Percentiles rank a stretch among this genome's conserved stretches.
These are phyloP conservation scores for Thalassarche chlororhynchos DNA, from an alignment of 2,113 vertebrate species.

Conservation along the genomic window DNA sequence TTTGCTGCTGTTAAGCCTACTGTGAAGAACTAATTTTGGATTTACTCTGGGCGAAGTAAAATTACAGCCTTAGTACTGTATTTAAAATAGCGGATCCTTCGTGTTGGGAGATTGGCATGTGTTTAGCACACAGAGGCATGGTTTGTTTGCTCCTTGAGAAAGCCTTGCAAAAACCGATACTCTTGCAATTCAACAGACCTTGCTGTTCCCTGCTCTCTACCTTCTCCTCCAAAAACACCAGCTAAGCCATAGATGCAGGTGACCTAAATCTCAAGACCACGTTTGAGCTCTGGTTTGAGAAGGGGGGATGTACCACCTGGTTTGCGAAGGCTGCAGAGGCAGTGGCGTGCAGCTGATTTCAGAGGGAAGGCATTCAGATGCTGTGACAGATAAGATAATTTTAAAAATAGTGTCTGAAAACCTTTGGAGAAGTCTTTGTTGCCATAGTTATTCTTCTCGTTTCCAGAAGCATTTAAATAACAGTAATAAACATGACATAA, in stretches of 20 bases:
- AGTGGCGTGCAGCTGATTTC: neutral
- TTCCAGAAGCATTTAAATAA: slow-evolving; percentile 45
- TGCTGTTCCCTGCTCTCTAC: neutral
- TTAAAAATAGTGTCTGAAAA: slow-evolving; percentile 37
- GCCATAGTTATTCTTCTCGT: slow-evolving; percentile 67
- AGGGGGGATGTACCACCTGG: neutral
- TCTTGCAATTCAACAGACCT: neutral
- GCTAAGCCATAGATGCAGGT: neutral
- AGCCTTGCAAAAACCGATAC: neutral
- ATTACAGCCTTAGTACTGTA: neutral
- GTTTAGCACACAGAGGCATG: neutral
- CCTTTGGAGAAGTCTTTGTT: slow-evolving; percentile 56
- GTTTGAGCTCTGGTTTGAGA: neutral
- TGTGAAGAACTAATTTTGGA: neutral
- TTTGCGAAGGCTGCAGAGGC: slow-evolving; percentile 8
- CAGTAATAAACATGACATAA: slow-evolving; percentile 34
- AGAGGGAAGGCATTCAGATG: neutral
- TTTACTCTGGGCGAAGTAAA: neutral
- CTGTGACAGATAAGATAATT: slow-evolving; percentile 29
- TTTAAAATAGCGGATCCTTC: neutral
- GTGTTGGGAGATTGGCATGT: neutral
- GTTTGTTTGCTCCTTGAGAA: neutral
- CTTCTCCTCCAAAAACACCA: neutral
- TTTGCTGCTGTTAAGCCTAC: neutral
- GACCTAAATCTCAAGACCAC: neutral